A percentile compares a stretch with the other conserved stretches of the same genome.
These are phyloP conservation scores for Nemotelus pantherinus DNA, from an alignment of 2,888 invertebrate genomes.

Conservation along the genomic window DNA sequence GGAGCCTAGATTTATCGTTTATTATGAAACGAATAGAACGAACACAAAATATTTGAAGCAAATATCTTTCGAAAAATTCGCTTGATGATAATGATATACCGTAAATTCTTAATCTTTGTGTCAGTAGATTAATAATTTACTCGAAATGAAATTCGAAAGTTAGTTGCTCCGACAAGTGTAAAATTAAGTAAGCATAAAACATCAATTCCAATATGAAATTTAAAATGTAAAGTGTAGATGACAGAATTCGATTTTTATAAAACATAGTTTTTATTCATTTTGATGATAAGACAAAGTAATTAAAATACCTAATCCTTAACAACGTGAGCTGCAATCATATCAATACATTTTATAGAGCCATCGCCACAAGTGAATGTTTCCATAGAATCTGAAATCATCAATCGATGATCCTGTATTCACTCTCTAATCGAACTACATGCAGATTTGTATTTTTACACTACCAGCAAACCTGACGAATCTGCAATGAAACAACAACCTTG, in stretches of 20 bases:
- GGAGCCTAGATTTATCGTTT: slow-evolving; percentile 17
- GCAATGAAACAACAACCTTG: neutral
- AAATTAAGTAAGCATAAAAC: too few relatives aligned
- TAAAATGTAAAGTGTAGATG: slow-evolving; percentile 2
- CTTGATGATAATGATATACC: neutral
- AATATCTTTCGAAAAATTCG: slow-evolving; percentile 2
- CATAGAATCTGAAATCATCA: slow-evolving; percentile 30
- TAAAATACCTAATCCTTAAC: slow-evolving; percentile 12
- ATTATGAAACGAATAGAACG: slow-evolving; percentile 14
- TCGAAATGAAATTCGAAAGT: slow-evolving; percentile 11
- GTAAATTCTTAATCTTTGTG: slow-evolving; percentile 34
- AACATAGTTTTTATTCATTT: slow-evolving; percentile 4
- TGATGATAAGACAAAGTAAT: neutral
- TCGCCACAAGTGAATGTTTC: neutral
- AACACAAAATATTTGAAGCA: slow-evolving; percentile 1
- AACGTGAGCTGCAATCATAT: slow-evolving; percentile 50
- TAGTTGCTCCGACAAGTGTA: neutral
- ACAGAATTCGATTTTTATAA: slow-evolving; percentile 7
- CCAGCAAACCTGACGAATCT: neutral
- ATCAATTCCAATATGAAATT: too few relatives aligned
- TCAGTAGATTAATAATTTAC: slow-evolving; percentile 35
- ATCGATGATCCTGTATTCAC: slow-evolving; percentile 4
- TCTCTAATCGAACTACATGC: neutral
- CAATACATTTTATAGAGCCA: slow-evolving; percentile 41
- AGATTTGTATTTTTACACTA: slow-evolving; percentile 17